Conservation (phyloP, 2,113 vertebrate species). For the Thinocorus orbignyianus region DNA sequence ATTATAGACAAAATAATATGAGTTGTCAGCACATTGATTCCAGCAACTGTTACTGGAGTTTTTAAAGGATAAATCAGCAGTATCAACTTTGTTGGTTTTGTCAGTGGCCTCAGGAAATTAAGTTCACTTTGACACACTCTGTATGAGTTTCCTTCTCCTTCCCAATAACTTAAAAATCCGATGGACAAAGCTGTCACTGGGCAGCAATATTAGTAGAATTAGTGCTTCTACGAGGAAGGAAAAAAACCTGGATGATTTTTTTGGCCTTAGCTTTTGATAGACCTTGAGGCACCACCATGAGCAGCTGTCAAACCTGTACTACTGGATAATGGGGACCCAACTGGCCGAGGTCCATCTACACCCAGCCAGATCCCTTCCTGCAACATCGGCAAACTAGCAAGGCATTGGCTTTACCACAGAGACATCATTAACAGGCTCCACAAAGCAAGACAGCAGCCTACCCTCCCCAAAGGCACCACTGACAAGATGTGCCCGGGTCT, state of each 20-base stretch:
- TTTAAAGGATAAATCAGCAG: background rate
- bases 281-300: background rate
- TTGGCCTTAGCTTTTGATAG: background rate
- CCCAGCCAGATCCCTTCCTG: background rate
- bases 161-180: background rate
- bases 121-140: background rate
- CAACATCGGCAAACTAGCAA: fast-evolving
- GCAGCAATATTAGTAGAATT: background rate
- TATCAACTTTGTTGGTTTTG: background rate
- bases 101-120: background rate
- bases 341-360: background rate
- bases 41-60: background rate
- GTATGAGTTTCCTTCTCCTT: background rate
- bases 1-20: background rate
- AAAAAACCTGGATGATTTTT: background rate
- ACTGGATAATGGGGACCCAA: background rate
- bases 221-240: background rate
- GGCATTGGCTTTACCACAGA: background rate
- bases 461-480: background rate
- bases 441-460: background rate
- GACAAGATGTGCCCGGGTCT: background rate
- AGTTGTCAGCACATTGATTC: slow-evolving; percentile 27
- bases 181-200: background rate
- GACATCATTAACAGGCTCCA: fast-evolving
- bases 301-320: background rate